Evolutionary conservation across 2,888 invertebrate species (phyloP).

Genomic region (Taphrorychus bicolor): DNA sequence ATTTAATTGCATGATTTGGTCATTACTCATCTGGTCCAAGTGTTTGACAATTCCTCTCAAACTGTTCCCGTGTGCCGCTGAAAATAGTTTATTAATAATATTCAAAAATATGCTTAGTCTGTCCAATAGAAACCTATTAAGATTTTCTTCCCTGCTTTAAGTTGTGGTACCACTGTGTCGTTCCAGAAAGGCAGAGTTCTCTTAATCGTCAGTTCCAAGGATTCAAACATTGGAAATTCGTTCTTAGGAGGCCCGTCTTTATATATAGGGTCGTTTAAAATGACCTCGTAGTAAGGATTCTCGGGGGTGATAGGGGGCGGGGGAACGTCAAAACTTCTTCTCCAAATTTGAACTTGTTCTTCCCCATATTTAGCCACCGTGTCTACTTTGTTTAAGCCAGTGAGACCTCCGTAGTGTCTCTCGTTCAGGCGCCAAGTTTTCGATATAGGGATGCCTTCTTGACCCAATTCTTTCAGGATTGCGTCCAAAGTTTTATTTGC

Average conservation of each 20-base stretch:
- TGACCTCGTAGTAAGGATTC: slow-evolving; percentile 77
- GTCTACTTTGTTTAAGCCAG: slow-evolving; percentile 79
- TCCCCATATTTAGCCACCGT: slow-evolving; percentile 87
- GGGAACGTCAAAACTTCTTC: slow-evolving; percentile 81
- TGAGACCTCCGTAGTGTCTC: slow-evolving; percentile 86
- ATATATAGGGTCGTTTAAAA: slow-evolving; percentile 79
- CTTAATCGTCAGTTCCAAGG: slow-evolving; percentile 80
- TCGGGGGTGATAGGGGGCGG: slow-evolving; percentile 82
- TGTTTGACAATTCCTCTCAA: slow-evolving; percentile 86
- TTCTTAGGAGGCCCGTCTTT: slow-evolving; percentile 72
- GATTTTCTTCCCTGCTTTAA: slow-evolving; percentile 79
- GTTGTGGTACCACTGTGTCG: slow-evolving; percentile 77
- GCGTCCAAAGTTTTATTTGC: slow-evolving; percentile 76
- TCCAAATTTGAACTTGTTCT: slow-evolving; percentile 79
- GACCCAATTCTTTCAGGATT: slow-evolving; percentile 72
- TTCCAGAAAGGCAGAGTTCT: slow-evolving; percentile 89
- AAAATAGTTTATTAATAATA: background rate
- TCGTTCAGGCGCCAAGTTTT: slow-evolving; percentile 88
- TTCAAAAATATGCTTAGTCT: background rate
- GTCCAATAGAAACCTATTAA: slow-evolving; percentile 67
- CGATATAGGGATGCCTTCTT: slow-evolving; percentile 70
- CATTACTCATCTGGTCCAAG: slow-evolving; percentile 71
- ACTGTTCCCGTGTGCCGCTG: slow-evolving; percentile 86
- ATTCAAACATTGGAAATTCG: slow-evolving; percentile 84
- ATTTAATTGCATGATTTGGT: slow-evolving; percentile 67